A percentile compares a stretch with the other conserved stretches of the same genome.
These are phyloP conservation scores for Bemisia tabaci DNA, from an alignment of 1,140 invertebrate genomes.

Conservation along the genomic window DNA sequence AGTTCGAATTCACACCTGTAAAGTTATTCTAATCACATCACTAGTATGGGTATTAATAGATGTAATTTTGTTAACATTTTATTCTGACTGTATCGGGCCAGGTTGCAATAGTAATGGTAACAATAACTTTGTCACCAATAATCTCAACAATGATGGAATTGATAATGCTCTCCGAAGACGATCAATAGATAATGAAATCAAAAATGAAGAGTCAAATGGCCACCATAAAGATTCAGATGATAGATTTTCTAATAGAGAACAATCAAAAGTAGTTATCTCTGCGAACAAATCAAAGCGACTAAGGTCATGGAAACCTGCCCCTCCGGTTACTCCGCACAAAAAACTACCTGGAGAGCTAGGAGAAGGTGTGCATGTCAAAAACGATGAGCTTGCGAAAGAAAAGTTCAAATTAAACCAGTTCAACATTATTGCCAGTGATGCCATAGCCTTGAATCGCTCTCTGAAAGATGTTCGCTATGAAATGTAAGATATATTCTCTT, in stretches of 20 bases:
- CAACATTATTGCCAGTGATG: slow-evolving; percentile 93
- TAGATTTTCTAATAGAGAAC: not conserved
- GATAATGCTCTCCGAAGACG: not conserved
- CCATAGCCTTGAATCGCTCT: slow-evolving; percentile 92
- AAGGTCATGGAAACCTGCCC: slow-evolving; percentile 56
- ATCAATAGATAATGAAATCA: not conserved
- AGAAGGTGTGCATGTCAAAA: slow-evolving; percentile 70
- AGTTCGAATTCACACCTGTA: slow-evolving; percentile 83
- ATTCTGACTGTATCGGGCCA: slow-evolving; percentile 72
- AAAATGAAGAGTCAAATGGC: slow-evolving; percentile 21
- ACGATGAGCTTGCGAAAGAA: slow-evolving; percentile 74
- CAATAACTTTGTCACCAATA: not conserved
- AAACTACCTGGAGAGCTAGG: slow-evolving; percentile 77
- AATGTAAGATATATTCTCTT: slow-evolving; percentile 45
- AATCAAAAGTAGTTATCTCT: slow-evolving; percentile 19
- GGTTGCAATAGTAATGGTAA: slow-evolving; percentile 31
- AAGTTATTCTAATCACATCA: slow-evolving; percentile 85
- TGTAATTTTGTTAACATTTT: slow-evolving; percentile 81
- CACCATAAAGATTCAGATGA: slow-evolving; percentile 17
- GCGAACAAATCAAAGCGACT: slow-evolving; percentile 39
- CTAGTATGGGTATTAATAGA: slow-evolving; percentile 91
- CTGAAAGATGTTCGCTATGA: slow-evolving; percentile 86
- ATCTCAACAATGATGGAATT: not conserved
- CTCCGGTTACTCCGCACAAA: slow-evolving; percentile 46
- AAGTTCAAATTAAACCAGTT: slow-evolving; percentile 98